Percentiles rank a stretch among this genome's conserved stretches.
Evolutionary conservation across 2,113 vertebrate genomes (phyloP).

Genomic region (Herpetotheres cachinnans): DNA sequence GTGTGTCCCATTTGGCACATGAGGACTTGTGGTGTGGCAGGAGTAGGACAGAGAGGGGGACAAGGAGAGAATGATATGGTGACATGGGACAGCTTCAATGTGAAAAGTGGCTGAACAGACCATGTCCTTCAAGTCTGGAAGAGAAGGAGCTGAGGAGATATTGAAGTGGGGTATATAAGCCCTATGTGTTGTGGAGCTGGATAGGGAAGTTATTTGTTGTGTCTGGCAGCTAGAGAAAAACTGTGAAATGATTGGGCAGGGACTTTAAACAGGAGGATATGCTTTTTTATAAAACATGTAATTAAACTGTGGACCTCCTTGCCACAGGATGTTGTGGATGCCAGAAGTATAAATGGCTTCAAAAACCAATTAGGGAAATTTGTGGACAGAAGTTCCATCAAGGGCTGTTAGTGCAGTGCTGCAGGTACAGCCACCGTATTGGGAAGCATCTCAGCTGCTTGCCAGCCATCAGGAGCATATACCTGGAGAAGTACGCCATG

Average conservation of each 20-base stretch:
- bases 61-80: not conserved
- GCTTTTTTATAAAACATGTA: not conserved
- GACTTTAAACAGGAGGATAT: not conserved
- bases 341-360: not conserved
- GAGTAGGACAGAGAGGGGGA: not conserved
- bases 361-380: not conserved
- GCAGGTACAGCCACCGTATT: not conserved
- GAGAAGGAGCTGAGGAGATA: not conserved
- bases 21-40: not conserved
- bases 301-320: not conserved
- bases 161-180: not conserved
- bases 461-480: not conserved
- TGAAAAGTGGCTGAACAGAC: not conserved
- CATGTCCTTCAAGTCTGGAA: not conserved
- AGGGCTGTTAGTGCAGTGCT: not conserved
- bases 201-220: not conserved
- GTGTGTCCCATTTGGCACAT: accelerated
- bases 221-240: not conserved
- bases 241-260: not conserved
- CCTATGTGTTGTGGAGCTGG: not conserved
- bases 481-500: accelerated
- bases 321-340: not conserved
- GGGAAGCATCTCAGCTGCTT: not conserved
- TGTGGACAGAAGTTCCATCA: not conserved
- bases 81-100: not conserved